Evolutionary conservation across 2,797 vertebrate species (phyloP).

Genomic region (Mareca strepera): DNA sequence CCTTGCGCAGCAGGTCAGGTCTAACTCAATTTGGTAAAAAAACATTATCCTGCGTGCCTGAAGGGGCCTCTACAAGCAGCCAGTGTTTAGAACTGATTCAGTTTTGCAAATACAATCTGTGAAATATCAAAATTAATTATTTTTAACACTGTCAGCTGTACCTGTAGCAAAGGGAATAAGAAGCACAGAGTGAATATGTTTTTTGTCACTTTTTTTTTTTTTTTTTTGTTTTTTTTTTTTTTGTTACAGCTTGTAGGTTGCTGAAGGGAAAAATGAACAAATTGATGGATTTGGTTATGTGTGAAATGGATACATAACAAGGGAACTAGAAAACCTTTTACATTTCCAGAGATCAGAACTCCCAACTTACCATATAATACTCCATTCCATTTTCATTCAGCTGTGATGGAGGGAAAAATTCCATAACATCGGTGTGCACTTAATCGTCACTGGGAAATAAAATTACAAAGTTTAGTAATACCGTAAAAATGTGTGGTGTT

Average conservation of each 20-base stretch:
- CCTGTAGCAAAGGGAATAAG: conserved; percentile 45
- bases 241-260: conserved; percentile 66
- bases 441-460: conserved; percentile 82
- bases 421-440: conserved; percentile 71
- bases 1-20: background rate
- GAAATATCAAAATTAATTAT: conserved; percentile 51
- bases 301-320: conserved; percentile 75
- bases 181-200: conserved; percentile 27
- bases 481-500: conserved; percentile 76
- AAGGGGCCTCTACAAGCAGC: background rate
- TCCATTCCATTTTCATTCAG: conserved; percentile 72
- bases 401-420: conserved; percentile 70
- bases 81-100: background rate
- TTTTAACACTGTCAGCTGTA: conserved; percentile 41
- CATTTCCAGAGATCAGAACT: conserved; percentile 70
- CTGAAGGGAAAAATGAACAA: conserved; percentile 66
- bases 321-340: conserved; percentile 71
- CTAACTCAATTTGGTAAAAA: background rate
- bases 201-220: conserved; percentile 42
- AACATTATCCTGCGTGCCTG: background rate
- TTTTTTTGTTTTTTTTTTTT: background rate
- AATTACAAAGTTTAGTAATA: conserved; percentile 79
- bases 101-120: conserved; percentile 48
- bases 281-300: conserved; percentile 74
- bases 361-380: conserved; percentile 53